Base-by-base conservation (phyloP, 2,888 invertebrate species). In the Arrhopalites spinosus region DNA sequence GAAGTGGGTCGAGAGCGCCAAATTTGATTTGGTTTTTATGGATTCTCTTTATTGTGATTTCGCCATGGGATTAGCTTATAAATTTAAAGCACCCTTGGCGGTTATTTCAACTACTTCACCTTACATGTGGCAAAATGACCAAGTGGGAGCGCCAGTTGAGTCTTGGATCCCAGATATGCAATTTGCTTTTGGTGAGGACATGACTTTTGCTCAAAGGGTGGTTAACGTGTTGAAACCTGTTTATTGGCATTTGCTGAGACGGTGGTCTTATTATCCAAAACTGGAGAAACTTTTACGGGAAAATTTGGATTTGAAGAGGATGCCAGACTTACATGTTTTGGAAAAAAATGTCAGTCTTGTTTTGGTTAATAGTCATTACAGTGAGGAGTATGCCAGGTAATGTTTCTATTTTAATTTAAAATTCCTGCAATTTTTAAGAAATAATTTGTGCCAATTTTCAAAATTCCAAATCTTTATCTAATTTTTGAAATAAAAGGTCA, bases 141-240 rank as follows among this genome's bases (percentile, higher is more conserved):
- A 64, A 0, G 64, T 74, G 45, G 81, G 81, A 23, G 47, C 76
- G 15, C 67, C 73, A 13, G 80, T 81, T 63, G 76, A 71, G n/a
- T 74, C 79, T 1, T 79, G 76, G 77, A 47, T 81, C 43, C 78
- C 81, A 0, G 80, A 81, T 70, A 56, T 79, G 59, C 50, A 79
- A 29, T 43, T 45, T 2, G 53, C 72, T 27, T 74, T 63, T 23
- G 73, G 71, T 0, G 77, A 70, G 13, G 71, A 73, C 0, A 78
- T 78, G 78, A 74, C n/a, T 2, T 74, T 81, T 29, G 47, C 11
- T 7, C 30, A 75, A 27, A 70, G 50, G 36, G 17, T 81, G 15
- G n/a, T 45, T 7, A 81, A 78, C 45, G 78, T 77, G 0, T 3
- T 81, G 2, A 63, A 45, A n/a, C 79, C 80, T 0, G 17, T 81